A percentile compares a stretch with the other conserved stretches of the same genome.
These are phyloP conservation scores for Discoglossus pictus DNA, from an alignment of 2,797 vertebrate species.

Conservation along the genomic window DNA sequence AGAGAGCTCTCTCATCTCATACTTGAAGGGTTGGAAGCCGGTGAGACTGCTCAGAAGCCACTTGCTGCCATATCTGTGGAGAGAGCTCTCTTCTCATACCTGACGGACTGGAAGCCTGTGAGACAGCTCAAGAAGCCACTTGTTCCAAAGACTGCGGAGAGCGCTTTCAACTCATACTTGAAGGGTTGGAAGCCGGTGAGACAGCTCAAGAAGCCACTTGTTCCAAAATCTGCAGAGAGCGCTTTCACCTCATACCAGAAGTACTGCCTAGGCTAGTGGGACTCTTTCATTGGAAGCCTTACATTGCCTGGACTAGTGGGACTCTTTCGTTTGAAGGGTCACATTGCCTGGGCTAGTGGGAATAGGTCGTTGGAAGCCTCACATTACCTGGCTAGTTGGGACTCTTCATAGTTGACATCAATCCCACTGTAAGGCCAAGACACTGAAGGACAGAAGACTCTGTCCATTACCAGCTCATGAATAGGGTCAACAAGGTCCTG, in stretches of 20 bases:
- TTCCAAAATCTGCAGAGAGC: too few relatives aligned
- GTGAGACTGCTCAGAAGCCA: too few relatives aligned
- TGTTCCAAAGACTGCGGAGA: too few relatives aligned
- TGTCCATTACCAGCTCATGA: conserved; percentile 61
- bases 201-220: too few relatives aligned
- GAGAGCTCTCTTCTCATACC: too few relatives aligned
- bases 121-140: too few relatives aligned
- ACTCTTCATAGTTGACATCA: conserved; percentile 37
- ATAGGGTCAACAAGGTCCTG: conserved; percentile 81
- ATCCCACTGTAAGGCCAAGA: background rate
- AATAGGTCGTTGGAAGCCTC: conserved; percentile 56
- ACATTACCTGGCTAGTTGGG: conserved; percentile 38
- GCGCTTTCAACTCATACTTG: conserved; percentile 35
- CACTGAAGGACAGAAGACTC: background rate
- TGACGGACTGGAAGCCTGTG: too few relatives aligned
- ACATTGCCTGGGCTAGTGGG: conserved; percentile 42
- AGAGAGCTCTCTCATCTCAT: too few relatives aligned
- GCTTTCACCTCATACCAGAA: too few relatives aligned
- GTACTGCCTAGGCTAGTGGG: conserved; percentile 49
- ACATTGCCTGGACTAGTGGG: conserved; percentile 33
- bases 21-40: too few relatives aligned
- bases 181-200: conserved; percentile 25
- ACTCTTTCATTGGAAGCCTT: too few relatives aligned
- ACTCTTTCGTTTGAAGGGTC: background rate
- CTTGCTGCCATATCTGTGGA: too few relatives aligned